phyloP scores from a whole-genome alignment of 2,888 invertebrate species.

The Acanthosoma haemorrhoidale region DNA sequence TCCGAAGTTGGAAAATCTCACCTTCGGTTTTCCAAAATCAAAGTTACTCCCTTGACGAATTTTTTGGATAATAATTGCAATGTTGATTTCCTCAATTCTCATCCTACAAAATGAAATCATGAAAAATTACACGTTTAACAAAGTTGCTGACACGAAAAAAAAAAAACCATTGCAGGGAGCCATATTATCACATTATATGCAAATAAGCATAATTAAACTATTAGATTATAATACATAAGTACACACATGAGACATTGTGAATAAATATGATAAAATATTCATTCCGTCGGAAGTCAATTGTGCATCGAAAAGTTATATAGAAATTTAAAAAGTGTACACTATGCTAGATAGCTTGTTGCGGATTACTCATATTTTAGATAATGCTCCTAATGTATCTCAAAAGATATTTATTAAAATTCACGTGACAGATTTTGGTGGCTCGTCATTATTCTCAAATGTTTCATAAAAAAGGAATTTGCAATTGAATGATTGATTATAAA shows the following conservation, averaged over 20 bases:
- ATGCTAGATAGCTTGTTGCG: too few relatives aligned
- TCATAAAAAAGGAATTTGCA: too few relatives aligned
- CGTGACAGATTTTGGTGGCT: too few relatives aligned
- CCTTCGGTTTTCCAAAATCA: slow-evolving; percentile 14
- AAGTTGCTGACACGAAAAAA: not conserved
- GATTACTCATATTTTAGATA: too few relatives aligned
- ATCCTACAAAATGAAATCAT: slow-evolving; percentile 12
- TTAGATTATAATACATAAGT: too few relatives aligned
- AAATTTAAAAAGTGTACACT: too few relatives aligned
- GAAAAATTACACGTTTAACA: slow-evolving; percentile 4
- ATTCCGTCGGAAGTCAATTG: not conserved
- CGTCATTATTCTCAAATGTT: too few relatives aligned
- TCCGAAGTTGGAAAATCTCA: slow-evolving; percentile 10
- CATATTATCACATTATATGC: not conserved
- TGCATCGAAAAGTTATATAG: too few relatives aligned
- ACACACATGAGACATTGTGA: not conserved
- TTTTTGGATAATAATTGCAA: slow-evolving; percentile 5
- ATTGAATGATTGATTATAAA: too few relatives aligned
- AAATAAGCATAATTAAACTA: not conserved
- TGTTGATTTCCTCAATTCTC: slow-evolving; percentile 9
- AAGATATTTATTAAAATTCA: too few relatives aligned
- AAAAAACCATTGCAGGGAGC: slow-evolving; percentile 9
- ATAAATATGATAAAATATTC: not conserved
- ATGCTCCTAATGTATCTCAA: too few relatives aligned
- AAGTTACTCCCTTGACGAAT: not conserved